Conservation (phyloP, 2,797 vertebrate genomes). For the Cynopterus sphinx region DNA sequence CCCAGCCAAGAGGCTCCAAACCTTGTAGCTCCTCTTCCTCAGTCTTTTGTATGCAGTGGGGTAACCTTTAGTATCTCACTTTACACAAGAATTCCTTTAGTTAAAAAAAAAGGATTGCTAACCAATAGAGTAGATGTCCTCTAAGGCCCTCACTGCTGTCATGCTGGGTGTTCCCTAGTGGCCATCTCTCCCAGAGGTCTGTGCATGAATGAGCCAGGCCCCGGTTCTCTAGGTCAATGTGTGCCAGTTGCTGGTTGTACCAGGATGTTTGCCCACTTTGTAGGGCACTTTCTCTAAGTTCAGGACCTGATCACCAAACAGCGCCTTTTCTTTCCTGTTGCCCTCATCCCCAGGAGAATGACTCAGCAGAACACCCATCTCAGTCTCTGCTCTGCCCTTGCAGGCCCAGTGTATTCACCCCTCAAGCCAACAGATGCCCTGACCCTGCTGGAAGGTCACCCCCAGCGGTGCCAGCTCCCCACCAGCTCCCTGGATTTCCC, state of each 20-base stretch:
- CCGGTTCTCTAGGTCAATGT: neutral
- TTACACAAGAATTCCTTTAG: neutral
- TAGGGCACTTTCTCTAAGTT: neutral
- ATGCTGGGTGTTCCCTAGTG: neutral
- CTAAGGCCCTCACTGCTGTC: neutral
- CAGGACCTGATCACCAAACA: neutral
- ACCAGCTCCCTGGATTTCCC: neutral
- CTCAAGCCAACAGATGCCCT: neutral
- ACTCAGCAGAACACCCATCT: neutral
- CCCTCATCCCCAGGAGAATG: neutral
- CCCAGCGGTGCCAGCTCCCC: neutral
- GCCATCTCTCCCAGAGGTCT: neutral
- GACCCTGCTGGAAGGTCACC: neutral
- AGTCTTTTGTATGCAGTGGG: neutral
- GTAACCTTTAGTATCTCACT: neutral
- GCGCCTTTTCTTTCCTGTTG: neutral
- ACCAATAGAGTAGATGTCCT: neutral
- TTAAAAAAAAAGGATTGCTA: neutral
- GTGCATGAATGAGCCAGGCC: neutral
- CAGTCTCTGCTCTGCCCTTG: accelerated
- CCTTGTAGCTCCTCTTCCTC: neutral
- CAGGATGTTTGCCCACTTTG: neutral
- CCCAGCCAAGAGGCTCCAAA: neutral
- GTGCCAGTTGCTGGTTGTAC: neutral
- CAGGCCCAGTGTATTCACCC: neutral